A percentile compares a stretch with the other conserved stretches of the same genome.
Conservation (phyloP, 2,797 vertebrate species). For the Taeniopygia guttata region DNA sequence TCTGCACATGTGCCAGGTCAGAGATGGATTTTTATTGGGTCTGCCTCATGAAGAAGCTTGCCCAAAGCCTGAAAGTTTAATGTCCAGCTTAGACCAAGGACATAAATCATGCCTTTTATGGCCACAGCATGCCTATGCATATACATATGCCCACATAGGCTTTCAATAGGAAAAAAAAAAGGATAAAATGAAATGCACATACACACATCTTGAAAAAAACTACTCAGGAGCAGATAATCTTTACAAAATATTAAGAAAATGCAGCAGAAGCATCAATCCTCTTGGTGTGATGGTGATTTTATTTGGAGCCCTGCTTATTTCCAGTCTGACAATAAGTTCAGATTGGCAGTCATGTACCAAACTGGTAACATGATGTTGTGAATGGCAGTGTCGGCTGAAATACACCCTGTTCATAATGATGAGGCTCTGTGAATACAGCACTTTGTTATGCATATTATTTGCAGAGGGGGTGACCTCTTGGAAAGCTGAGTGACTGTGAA, state of each 20-base stretch:
- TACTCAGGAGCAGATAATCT: not conserved
- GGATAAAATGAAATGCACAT: not conserved
- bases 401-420: not conserved
- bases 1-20: not conserved
- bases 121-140: not conserved
- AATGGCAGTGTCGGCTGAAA: slow-evolving; percentile 22
- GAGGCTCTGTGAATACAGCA: not conserved
- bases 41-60: not conserved
- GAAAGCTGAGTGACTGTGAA: not conserved
- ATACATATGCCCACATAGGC: fast-evolving
- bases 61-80: not conserved
- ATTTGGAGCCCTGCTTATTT: not conserved
- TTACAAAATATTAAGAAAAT: not conserved
- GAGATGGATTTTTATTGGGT: not conserved
- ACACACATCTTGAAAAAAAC: not conserved
- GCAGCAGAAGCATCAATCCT: not conserved
- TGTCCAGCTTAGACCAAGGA: not conserved
- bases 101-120: not conserved
- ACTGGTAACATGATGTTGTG: not conserved
- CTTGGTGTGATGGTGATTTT: not conserved
- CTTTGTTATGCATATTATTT: not conserved
- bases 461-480: slow-evolving; percentile 16
- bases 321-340: not conserved
- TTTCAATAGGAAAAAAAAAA: not conserved
- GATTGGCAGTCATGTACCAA: not conserved